Base-by-base conservation (phyloP, 1,140 invertebrate species). In the Drosophila auraria region DNA sequence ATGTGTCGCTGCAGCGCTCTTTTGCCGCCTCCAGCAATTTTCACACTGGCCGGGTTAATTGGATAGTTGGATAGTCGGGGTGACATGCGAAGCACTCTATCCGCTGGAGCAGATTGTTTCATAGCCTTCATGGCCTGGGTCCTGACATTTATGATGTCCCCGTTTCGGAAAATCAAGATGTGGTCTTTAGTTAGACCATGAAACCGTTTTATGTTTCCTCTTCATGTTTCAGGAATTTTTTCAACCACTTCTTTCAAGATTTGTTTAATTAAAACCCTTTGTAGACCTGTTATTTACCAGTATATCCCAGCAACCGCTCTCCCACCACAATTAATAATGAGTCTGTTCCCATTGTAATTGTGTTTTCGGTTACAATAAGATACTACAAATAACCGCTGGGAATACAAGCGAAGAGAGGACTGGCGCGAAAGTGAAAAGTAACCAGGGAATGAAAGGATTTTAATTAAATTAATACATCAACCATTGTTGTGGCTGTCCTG, bases 401-500 rank as follows among this genome's bases (percentile, higher is more conserved):
- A 73, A 66, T 54, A 54, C 51, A 64, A 40, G 42, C 15, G 33
- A 51, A 51, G 15, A 25, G 63, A 17, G 15, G 11, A 44, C 42
- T 23, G 54, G n/a, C 54, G 36, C 20, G 20, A 58, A 38, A 51
- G 42, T 61, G 51, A 27, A 56, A 42, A 36, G 23, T 64, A 68
- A 65, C 75, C 59, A 68, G 72, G 75, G 61, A 73, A 90, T 80
- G 78, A 90, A 90, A 82, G 82, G 86, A 80, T 90, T 90, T 90
- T 90, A 90, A 90, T 90, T 90, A 82, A 90, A 90, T 90, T 90
- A 90, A 90, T 90, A 78, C 82, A 82, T 80, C 69, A 80, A 71
- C 66, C 86, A 81, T 87, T 87, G 83, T 74, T 74, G 71, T 73
- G 69, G 30, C 68, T 20, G 20, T 17, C 44, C 9, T 33, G 30